phyloP scores from a whole-genome alignment of 2,797 vertebrate genomes.

The Syngnathus rostellatus region DNA sequence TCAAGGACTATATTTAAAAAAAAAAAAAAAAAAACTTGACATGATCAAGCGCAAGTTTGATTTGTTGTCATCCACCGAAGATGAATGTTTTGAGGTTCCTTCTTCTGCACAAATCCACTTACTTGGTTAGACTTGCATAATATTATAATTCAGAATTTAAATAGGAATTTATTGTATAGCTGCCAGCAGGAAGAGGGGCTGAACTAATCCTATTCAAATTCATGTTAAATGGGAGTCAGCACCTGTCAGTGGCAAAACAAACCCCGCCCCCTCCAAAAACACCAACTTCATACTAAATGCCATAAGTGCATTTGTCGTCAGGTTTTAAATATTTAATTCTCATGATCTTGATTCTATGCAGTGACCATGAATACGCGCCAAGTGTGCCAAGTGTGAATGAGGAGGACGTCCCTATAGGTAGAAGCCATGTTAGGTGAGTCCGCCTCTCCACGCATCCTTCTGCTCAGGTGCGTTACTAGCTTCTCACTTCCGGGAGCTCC shows the following conservation, averaged over 20 bases:
- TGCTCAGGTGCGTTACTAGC: slow-evolving; percentile 72
- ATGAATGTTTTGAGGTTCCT: not conserved
- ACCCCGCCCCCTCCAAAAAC: too few species aligned
- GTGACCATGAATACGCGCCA: not conserved
- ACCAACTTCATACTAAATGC: too few species aligned
- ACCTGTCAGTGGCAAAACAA: too few species aligned
- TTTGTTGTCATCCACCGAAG: not conserved
- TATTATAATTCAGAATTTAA: too few species aligned
- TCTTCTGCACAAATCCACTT: not conserved
- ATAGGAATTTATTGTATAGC: not conserved
- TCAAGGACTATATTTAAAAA: not conserved
- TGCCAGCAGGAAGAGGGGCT: not conserved
- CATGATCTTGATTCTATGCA: not conserved
- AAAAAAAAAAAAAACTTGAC: not conserved
- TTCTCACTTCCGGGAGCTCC: slow-evolving; percentile 22
- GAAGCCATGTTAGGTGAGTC: slow-evolving; percentile 30
- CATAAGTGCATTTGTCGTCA: too few species aligned
- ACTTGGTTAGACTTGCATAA: not conserved
- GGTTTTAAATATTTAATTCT: too few species aligned
- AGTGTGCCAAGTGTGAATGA: not conserved
- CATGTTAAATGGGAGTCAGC: too few species aligned
- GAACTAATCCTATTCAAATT: too few species aligned
- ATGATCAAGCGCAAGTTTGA: not conserved
- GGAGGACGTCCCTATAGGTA: not conserved
- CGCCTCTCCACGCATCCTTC: slow-evolving; percentile 5